Evolutionary conservation across 2,888 invertebrate genomes (phyloP), one percentile per base, ranked within the genome.

Genomic region (Laspeyria flexula): DNA sequence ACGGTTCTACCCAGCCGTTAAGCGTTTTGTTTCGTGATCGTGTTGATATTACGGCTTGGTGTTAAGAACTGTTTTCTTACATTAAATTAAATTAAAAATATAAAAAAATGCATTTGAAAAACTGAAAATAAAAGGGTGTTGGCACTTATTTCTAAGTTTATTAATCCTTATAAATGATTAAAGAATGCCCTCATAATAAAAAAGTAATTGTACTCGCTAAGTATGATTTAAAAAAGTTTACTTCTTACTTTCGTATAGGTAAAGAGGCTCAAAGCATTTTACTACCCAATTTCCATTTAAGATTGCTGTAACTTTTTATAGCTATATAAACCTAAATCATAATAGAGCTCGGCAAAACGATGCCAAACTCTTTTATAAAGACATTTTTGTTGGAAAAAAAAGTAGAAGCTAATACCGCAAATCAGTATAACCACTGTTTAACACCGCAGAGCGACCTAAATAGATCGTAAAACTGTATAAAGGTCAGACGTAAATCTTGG

Each of bases 401-500:
- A 27, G 12, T 42, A 10, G 31, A 43, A 27, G 42, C 30, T 54
- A 47, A 40, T 46, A 51, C 38, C 55, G 43, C 52, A 57, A 60
- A 58, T 60, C 61, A 50, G 53, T 41, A 39, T 47, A 51, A 53
- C 39, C 18, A 43, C 43, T 57, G 58, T 61, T 61, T 61, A 64
- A 67, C 64, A 55, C 53, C 55, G 46, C 34, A 44, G 39, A 38
- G 50, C 49, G 27, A 53, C 57, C 38, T 38, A 51, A 60, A 60
- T 50, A 48, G 51, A 48, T 45, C 68, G 52, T 67, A 60, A 65
- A 67, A 53, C 33, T 55, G 27, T 38, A 31, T 59, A 65, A 56
- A 67, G 62, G 53, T 53, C 60, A 38, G 34, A 55, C 56, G 56
- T 63, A 66, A 69, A 65, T 64, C 65, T 52, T 30, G 42, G 35